A percentile compares a stretch with the other conserved stretches of the same genome.
Conservation (phyloP, 2,888 invertebrate species). For the Polydrusus tereticollis region DNA sequence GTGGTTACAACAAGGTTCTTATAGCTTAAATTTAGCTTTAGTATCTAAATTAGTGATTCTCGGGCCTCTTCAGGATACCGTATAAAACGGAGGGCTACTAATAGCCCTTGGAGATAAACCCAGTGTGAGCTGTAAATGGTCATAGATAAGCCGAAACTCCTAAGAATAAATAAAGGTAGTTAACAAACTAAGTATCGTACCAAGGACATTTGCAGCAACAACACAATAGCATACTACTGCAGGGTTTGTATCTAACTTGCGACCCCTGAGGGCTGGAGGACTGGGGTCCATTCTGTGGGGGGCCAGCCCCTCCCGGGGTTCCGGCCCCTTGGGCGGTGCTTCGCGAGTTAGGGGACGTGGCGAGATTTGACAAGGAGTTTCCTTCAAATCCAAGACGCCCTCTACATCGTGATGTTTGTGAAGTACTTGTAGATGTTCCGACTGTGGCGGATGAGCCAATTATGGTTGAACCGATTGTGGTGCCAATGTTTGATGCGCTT, state of each 20-base stretch:
- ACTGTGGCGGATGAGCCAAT: slow-evolving; percentile 60
- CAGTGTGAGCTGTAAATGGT: no score
- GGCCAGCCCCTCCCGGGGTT: slow-evolving; percentile 56
- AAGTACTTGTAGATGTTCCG: slow-evolving; percentile 60
- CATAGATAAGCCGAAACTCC: no score
- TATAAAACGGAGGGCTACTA: no score
- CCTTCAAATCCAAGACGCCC: slow-evolving; percentile 64
- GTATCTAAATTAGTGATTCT: no score
- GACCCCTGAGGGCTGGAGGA: slow-evolving; percentile 62
- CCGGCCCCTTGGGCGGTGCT: slow-evolving; percentile 47
- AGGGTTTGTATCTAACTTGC: slow-evolving; percentile 70
- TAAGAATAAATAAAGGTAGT: background rate
- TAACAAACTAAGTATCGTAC: slow-evolving; percentile 63
- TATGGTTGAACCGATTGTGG: slow-evolving; percentile 58
- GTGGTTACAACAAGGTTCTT: no score
- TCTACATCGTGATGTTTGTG: slow-evolving; percentile 56
- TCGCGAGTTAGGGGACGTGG: slow-evolving; percentile 64
- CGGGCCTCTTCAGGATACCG: no score
- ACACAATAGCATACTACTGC: slow-evolving; percentile 78
- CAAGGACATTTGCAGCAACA: slow-evolving; percentile 81
- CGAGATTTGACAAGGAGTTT: slow-evolving; percentile 55
- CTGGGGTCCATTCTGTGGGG: slow-evolving; percentile 61
- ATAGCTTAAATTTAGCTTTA: no score
- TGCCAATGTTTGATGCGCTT: slow-evolving; percentile 32
- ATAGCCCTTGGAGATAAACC: no score